phyloP scores from a whole-genome alignment of 2,888 invertebrate species.

The Cynaeus angustus region DNA sequence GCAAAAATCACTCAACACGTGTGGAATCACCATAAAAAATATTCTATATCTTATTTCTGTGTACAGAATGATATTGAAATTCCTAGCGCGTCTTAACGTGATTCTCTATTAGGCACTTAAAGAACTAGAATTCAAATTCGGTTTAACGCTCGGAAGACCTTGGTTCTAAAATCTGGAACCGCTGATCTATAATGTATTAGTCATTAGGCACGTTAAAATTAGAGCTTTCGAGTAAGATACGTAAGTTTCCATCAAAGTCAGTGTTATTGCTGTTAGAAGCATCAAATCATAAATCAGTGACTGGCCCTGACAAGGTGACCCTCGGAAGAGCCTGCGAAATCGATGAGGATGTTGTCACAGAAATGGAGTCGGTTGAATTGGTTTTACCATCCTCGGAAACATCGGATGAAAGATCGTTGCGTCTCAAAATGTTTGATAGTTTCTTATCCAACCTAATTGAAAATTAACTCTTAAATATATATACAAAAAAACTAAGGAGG shows the following conservation, averaged over 20 bases:
- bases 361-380: slow-evolving; percentile 63
- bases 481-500: no score
- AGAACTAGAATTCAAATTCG: no score
- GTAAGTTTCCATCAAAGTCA: not conserved
- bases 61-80: no score
- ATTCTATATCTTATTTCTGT: no score
- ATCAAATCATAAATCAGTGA: slow-evolving; percentile 72
- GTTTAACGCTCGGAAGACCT: no score
- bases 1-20: no score
- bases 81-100: no score
- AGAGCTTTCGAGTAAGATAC: not conserved
- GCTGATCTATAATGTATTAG: no score
- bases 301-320: slow-evolving; percentile 76
- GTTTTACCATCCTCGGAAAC: slow-evolving; percentile 67
- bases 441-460: slow-evolving; percentile 75
- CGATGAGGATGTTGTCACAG: slow-evolving; percentile 60
- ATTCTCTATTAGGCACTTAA: no score
- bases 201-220: not conserved
- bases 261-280: slow-evolving; percentile 14
- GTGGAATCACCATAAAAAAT: no score
- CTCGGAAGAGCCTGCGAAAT: slow-evolving; percentile 63
- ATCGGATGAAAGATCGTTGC: slow-evolving; percentile 64
- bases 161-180: no score
- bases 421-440: slow-evolving; percentile 72
- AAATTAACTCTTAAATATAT: not conserved